Evolutionary conservation across 2,797 vertebrate genomes (phyloP).

Genomic region (Trachurus trachurus): DNA sequence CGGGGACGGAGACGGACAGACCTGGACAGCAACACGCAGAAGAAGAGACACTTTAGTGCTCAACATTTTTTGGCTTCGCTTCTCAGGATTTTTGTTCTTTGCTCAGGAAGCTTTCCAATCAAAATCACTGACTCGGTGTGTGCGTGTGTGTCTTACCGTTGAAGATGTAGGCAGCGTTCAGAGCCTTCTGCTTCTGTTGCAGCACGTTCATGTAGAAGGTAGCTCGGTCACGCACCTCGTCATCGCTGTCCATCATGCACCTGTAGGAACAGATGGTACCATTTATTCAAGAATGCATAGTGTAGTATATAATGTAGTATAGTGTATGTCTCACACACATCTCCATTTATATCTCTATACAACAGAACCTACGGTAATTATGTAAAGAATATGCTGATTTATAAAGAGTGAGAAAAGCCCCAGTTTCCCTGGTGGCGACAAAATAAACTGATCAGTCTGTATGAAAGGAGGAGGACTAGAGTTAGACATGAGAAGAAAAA

Average conservation of each 20-base stretch:
- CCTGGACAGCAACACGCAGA: constrained; percentile 80
- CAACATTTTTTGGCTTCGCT: background rate
- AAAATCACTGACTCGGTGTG: background rate
- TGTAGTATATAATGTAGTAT: too few species aligned
- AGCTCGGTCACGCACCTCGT: constrained; percentile 96
- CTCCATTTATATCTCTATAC: too few species aligned
- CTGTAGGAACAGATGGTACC: constrained; percentile 70
- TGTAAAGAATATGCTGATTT: background rate
- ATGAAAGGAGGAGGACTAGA: background rate
- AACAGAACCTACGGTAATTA: background rate
- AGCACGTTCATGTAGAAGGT: constrained; percentile 98
- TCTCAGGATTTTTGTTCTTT: background rate
- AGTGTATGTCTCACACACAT: too few species aligned
- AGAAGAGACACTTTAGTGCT: background rate
- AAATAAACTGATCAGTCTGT: background rate
- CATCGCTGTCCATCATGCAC: constrained; percentile 99
- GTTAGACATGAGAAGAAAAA: background rate
- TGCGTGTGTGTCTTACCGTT: constrained; percentile 86
- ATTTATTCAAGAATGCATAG: too few species aligned
- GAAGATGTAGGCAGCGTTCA: constrained; percentile 97
- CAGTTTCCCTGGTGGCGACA: background rate
- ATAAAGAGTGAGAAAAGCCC: background rate
- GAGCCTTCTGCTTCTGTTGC: constrained; percentile 95
- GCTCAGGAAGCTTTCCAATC: background rate
- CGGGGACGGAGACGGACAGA: constrained; percentile 93